Evolutionary conservation across 2,888 invertebrate species (phyloP).

Genomic region (Boloria selene): DNA sequence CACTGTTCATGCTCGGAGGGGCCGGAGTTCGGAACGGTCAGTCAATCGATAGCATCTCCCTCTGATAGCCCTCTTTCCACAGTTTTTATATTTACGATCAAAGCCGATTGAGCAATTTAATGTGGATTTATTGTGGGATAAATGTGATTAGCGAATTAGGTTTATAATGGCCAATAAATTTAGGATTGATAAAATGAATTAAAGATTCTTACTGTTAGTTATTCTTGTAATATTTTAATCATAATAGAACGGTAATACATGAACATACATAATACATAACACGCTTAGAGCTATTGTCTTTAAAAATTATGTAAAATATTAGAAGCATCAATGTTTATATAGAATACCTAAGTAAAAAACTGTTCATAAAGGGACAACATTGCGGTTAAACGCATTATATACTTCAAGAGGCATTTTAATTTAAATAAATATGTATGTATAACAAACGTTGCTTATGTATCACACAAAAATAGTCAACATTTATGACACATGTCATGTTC

Average conservation of each 20-base stretch:
- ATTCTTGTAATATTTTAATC: too few species aligned
- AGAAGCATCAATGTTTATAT: too few species aligned
- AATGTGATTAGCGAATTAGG: not conserved
- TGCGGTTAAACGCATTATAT: not conserved
- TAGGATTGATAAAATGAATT: too few species aligned
- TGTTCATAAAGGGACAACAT: too few species aligned
- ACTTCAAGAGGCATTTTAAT: not conserved
- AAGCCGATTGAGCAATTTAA: slow-evolving; percentile 23
- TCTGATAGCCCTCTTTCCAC: slow-evolving; percentile 51
- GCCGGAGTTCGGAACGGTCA: slow-evolving; percentile 55
- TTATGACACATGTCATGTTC: slow-evolving; percentile 36
- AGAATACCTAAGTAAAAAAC: too few species aligned
- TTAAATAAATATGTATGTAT: not conserved
- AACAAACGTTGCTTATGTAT: slow-evolving; percentile 2
- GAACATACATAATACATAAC: too few species aligned
- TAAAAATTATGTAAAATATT: too few species aligned
- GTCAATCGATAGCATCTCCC: slow-evolving; percentile 67
- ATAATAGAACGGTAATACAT: too few species aligned
- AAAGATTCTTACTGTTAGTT: too few species aligned
- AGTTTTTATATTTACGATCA: slow-evolving; percentile 42
- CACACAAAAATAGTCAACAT: slow-evolving; percentile 35
- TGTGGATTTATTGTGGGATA: slow-evolving; percentile 7
- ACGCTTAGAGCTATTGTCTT: too few species aligned
- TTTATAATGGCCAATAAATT: not conserved
- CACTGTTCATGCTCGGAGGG: slow-evolving; percentile 51